Evolutionary conservation across 2,113 vertebrate genomes (phyloP), one percentile per base, ranked within the genome.

Genomic region (Panthera tigris): DNA sequence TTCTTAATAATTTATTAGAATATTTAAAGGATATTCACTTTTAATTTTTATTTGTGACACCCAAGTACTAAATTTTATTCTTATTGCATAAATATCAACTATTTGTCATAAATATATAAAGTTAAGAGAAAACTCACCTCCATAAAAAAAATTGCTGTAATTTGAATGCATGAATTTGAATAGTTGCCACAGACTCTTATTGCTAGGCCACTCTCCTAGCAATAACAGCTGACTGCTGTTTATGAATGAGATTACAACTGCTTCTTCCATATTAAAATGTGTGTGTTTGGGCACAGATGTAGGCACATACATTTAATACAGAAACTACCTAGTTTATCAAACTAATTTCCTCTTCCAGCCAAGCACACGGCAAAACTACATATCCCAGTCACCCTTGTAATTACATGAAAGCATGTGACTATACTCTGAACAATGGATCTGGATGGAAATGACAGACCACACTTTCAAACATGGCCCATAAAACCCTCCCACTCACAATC

Each of bases 271-370:
- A 33, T 33, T 84, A 41, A 23, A 3, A 36, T n/a, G 14, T 0
- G 21, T 4, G 4, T 14, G 8, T 18, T 2, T 12, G 5, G 0
- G 1, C 0, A 0, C 14, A 5, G 19, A 13, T 0, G 0, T 68
- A 4, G 16, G 23, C 36, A 76, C 4, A 13, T 11, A 7, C 3
- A 66, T 14, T 9, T n/a, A 39, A 55, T 4, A 55, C 29, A 88
- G 23, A 36, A 91, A 63, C 21, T 23, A 33, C 10, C 18, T 82
- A 21, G 23, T 69, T 63, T 31, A 87, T 36, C 4, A 45, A 69
- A 36, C 63, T 33, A 57, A 63, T 36, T 61, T 0, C 7, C 7
- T 79, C 6, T 71, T 55, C 14, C 8, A 13, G 29, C 16, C 4
- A 33, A 76, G 16, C 29, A 45, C 19, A n/a, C 14, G 33, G 41